Conservation (phyloP, 2,888 invertebrate genomes). For the Ectemnius cavifrons region DNA sequence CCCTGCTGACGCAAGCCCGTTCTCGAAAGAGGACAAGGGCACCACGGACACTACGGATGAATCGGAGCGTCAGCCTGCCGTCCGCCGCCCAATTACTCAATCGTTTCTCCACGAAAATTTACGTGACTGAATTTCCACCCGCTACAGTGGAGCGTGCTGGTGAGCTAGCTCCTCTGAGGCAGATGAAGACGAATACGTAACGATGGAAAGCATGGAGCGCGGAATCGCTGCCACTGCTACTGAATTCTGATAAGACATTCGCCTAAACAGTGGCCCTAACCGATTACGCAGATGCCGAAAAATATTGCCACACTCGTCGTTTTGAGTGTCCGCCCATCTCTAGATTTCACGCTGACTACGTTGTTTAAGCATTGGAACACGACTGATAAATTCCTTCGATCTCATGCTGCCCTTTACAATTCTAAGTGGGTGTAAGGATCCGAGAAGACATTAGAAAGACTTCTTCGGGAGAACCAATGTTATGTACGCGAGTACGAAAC, state of each 20-base stretch:
- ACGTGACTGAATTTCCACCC: slow-evolving; percentile 37
- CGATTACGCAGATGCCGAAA: too few relatives aligned
- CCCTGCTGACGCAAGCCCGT: slow-evolving; percentile 47
- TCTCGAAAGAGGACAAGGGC: slow-evolving; percentile 61
- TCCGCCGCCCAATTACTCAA: slow-evolving; percentile 30
- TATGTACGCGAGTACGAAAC: not conserved
- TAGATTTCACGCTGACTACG: too few relatives aligned
- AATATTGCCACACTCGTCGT: too few relatives aligned
- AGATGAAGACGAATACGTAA: slow-evolving; percentile 31
- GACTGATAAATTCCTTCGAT: too few relatives aligned
- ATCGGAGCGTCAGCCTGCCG: slow-evolving; percentile 38
- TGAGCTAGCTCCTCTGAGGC: slow-evolving; percentile 21
- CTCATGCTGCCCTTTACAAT: too few relatives aligned
- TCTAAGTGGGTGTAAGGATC: too few relatives aligned
- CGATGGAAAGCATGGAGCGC: not conserved
- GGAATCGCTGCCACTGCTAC: slow-evolving; percentile 5
- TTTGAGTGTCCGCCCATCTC: too few relatives aligned
- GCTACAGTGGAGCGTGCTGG: slow-evolving; percentile 34
- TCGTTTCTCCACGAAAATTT: slow-evolving; percentile 25
- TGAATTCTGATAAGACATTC: too few relatives aligned
- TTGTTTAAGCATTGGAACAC: too few relatives aligned
- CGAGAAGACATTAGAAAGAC: too few relatives aligned
- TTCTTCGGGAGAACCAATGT: not conserved
- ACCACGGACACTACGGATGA: slow-evolving; percentile 16
- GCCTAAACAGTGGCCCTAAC: too few relatives aligned